phyloP scores from a whole-genome alignment of 2,888 invertebrate genomes.

The Enchytraeus crypticus region DNA sequence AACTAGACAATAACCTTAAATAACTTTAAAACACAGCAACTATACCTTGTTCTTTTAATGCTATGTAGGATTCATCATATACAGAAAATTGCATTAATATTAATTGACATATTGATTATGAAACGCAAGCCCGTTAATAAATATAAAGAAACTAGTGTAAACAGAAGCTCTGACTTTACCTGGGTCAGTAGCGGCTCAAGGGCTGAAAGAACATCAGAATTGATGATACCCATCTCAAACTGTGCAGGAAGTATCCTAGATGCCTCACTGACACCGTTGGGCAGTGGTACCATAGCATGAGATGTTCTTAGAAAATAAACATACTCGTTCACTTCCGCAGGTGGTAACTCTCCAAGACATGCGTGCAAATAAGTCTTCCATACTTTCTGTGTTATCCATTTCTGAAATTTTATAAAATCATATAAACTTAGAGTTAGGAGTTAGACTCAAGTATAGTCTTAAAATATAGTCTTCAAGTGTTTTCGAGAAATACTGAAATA shows the following conservation, averaged over 20 bases:
- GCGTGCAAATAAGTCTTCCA: constrained; percentile 42
- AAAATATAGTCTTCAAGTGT: background rate
- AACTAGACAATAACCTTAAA: too few species aligned
- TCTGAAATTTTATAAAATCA: constrained; percentile 34
- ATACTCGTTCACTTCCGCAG: constrained; percentile 50
- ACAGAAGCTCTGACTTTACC: too few species aligned
- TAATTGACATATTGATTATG: too few species aligned
- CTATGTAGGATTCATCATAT: too few species aligned
- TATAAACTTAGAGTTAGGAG: background rate
- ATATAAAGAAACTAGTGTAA: too few species aligned
- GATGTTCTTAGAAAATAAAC: constrained; percentile 66
- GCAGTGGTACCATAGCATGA: constrained; percentile 54
- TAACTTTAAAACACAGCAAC: too few species aligned
- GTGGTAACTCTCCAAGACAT: constrained; percentile 43
- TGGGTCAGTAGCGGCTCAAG: constrained; percentile 56
- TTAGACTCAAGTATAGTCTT: background rate
- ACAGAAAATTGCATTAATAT: too few species aligned
- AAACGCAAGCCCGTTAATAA: too few species aligned
- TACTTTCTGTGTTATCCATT: constrained; percentile 45
- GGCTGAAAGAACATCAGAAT: constrained; percentile 53
- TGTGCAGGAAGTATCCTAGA: constrained; percentile 60
- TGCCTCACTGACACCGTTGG: constrained; percentile 55
- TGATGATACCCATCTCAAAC: constrained; percentile 62
- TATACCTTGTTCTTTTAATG: too few species aligned
- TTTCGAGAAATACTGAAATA: background rate